Percentiles rank a stretch among this genome's conserved stretches.
These are phyloP conservation scores for Sipha flava DNA, from an alignment of 1,140 invertebrate species.

Conservation along the genomic window DNA sequence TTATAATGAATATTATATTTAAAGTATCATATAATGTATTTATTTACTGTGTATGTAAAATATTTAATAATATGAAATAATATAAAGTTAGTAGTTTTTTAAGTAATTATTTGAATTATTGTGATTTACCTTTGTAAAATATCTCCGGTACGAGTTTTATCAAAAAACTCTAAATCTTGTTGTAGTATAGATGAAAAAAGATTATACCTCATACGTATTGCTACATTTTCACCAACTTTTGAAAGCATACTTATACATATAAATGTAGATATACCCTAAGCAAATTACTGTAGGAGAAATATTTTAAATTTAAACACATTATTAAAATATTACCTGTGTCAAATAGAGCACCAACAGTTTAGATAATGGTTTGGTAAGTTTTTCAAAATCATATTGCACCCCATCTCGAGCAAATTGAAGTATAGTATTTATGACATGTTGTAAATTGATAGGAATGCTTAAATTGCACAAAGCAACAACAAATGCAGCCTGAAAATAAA, in stretches of 20 bases:
- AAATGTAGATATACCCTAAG: constrained; percentile 77
- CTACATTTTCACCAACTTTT: constrained; percentile 76
- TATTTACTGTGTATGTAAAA: no score
- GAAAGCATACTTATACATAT: constrained; percentile 78
- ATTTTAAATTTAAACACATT: constrained; percentile 2
- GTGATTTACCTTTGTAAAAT: constrained; percentile 73
- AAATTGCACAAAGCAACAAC: constrained; percentile 73
- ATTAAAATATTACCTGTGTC: constrained; percentile 52
- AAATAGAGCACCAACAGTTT: constrained; percentile 59
- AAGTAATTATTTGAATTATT: no score
- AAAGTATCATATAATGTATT: no score
- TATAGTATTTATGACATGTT: constrained; percentile 67
- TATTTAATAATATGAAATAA: no score
- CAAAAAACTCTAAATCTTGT: constrained; percentile 88
- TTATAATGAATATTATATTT: no score
- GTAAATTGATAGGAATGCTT: constrained; percentile 66
- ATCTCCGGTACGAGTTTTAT: constrained; percentile 81
- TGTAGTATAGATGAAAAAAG: constrained; percentile 75
- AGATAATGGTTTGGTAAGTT: constrained; percentile 57
- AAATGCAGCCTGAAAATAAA: constrained; percentile 62
- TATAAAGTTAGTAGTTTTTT: no score
- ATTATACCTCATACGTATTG: constrained; percentile 65
- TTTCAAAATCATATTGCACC: constrained; percentile 47
- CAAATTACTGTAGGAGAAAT: constrained; percentile 38
- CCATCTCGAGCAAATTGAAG: constrained; percentile 46